These are phyloP conservation scores for Muraenolepis orangiensis DNA, from an alignment of 2,797 vertebrate genomes.

Conservation along the genomic window DNA sequence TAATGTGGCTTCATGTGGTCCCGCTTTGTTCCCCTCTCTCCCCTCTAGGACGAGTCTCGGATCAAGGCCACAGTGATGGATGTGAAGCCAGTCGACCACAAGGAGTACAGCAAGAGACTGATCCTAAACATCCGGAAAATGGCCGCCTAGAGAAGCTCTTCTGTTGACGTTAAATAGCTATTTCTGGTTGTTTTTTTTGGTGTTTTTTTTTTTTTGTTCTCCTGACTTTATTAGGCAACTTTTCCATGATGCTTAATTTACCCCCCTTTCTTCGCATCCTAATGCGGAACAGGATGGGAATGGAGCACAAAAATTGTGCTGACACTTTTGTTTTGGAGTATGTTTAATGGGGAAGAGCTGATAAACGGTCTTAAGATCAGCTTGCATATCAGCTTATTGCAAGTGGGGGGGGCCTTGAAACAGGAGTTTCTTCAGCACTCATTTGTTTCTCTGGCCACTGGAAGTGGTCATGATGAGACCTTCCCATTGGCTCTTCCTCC, in stretches of 20 bases:
- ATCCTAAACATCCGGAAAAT: constrained; percentile 85
- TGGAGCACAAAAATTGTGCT: neutral
- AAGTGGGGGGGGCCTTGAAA: too few relatives aligned
- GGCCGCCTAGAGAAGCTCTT: constrained; percentile 42
- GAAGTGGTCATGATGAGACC: too few relatives aligned
- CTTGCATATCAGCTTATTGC: neutral
- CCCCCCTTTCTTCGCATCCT: neutral
- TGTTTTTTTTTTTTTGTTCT: constrained; percentile 13
- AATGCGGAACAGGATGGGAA: neutral
- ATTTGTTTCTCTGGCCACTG: too few relatives aligned
- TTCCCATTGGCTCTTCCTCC: neutral
- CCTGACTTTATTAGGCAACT: neutral
- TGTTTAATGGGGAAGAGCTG: constrained; percentile 27
- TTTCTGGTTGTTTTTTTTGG: neutral
- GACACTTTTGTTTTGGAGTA: constrained; percentile 26
- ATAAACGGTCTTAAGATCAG: constrained; percentile 43
- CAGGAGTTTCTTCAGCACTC: too few relatives aligned
- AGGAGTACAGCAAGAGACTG: constrained; percentile 87
- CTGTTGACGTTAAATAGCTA: neutral
- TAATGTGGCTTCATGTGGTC: too few relatives aligned
- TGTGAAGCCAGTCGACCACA: constrained; percentile 87
- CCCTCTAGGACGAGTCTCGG: constrained; percentile 87
- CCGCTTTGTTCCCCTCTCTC: constrained; percentile 11
- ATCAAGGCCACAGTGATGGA: constrained; percentile 92
- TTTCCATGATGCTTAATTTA: neutral